These are phyloP conservation scores for Tringa solitaria DNA, from an alignment of 2,113 vertebrate genomes.

Conservation along the genomic window DNA sequence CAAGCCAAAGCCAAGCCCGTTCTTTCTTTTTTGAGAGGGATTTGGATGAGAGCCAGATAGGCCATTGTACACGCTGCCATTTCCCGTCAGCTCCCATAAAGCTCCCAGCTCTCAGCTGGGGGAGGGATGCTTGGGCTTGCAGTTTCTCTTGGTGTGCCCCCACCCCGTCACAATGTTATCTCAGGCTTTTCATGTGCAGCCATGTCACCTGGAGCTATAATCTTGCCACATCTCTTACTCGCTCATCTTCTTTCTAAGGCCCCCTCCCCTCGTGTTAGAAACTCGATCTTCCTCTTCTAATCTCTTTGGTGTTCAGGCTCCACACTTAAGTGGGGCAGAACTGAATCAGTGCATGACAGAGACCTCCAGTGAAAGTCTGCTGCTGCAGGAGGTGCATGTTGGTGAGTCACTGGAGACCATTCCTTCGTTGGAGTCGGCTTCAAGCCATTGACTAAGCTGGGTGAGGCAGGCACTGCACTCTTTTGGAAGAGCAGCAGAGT, in stretches of 20 bases:
- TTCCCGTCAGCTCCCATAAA: neutral
- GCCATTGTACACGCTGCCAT: neutral
- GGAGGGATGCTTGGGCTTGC: neutral
- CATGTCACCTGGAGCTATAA: neutral
- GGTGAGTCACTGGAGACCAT: neutral
- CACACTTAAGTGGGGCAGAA: neutral
- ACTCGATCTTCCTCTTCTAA: neutral
- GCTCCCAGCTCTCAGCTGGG: neutral
- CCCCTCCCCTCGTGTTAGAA: neutral
- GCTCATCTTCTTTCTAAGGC: neutral
- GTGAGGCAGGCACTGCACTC: neutral
- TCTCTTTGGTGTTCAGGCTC: neutral
- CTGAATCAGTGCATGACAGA: neutral
- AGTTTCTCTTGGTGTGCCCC: neutral
- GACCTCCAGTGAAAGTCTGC: neutral
- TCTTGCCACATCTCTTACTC: neutral
- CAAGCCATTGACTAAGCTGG: neutral
- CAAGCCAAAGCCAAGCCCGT: neutral
- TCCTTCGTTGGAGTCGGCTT: neutral
- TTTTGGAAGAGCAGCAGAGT: neutral
- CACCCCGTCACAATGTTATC: neutral
- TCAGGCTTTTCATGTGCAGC: slow-evolving; percentile 1
- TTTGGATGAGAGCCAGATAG: neutral
- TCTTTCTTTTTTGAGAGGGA: neutral
- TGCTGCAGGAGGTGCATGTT: neutral